Conservation (phyloP, 23 tunicate species). For the Botrylloides violaceus region DNA sequence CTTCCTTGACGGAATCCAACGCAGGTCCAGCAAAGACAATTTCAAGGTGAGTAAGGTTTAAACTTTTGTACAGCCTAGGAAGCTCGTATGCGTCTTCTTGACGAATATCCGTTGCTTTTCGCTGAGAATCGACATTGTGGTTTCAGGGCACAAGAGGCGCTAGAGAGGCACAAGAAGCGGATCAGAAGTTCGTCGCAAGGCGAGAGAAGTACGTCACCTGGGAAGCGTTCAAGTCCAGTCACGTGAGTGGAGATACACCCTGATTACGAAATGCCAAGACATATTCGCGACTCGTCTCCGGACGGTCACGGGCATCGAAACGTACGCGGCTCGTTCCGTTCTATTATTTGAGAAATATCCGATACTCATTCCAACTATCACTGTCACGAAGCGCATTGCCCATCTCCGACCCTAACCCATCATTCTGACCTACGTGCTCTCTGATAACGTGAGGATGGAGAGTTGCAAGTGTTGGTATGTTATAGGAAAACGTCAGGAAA, state of each 20-base stretch:
- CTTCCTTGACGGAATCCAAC: background rate
- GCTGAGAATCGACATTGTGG: background rate
- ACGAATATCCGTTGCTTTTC: background rate
- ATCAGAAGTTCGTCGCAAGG: conserved; percentile 12
- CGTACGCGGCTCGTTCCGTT: too few species aligned
- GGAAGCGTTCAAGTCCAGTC: conserved; percentile 1
- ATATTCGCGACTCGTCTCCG: too few species aligned
- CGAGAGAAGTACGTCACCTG: background rate
- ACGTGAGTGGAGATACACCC: background rate
- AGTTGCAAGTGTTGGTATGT: too few species aligned
- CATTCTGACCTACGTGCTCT: too few species aligned
- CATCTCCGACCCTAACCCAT: too few species aligned
- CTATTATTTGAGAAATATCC: too few species aligned
- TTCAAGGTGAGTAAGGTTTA: background rate
- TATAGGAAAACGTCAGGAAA: too few species aligned
- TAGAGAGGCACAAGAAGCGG: conserved; percentile 20
- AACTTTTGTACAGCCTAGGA: background rate
- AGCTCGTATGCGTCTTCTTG: background rate
- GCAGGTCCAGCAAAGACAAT: background rate
- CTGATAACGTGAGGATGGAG: too few species aligned
- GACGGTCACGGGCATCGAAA: too few species aligned
- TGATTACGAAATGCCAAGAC: too few species aligned
- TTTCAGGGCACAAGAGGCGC: conserved; percentile 18
- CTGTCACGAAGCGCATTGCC: too few species aligned
- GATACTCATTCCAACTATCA: too few species aligned